Evolutionary conservation across 1,140 invertebrate genomes (phyloP).

Genomic region (Halictus rubicundus): DNA sequence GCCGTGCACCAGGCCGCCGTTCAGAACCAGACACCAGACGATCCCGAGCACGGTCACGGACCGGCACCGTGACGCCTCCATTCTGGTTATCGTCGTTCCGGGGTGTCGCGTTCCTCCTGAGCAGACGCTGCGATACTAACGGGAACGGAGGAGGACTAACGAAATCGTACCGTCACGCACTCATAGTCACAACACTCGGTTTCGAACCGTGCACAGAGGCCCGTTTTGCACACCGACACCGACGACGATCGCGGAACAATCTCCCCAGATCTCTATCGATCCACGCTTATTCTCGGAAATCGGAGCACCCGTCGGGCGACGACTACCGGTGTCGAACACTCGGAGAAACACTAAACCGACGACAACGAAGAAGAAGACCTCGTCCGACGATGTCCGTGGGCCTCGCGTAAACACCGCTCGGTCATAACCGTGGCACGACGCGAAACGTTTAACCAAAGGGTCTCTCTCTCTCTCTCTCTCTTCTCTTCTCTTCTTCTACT

Average conservation of each 20-base stretch:
- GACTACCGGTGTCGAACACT: too few species aligned
- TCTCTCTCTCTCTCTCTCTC: too few species aligned
- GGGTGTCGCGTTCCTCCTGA: background rate
- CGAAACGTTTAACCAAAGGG: too few species aligned
- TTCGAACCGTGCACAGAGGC: background rate
- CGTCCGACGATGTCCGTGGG: background rate
- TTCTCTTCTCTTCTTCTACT: too few species aligned
- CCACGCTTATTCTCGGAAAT: too few species aligned
- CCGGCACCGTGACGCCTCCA: conserved; percentile 9
- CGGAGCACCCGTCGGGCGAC: too few species aligned
- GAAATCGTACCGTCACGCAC: conserved; percentile 35
- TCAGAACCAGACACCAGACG: conserved; percentile 58
- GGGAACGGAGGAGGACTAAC: background rate
- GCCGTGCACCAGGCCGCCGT: conserved; percentile 25
- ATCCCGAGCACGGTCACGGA: background rate
- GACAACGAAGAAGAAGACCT: background rate
- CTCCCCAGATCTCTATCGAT: background rate
- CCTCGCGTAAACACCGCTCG: conserved; percentile 29
- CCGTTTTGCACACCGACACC: background rate
- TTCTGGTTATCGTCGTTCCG: background rate
- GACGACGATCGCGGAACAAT: background rate
- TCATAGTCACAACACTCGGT: conserved; percentile 34
- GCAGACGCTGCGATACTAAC: conserved; percentile 1
- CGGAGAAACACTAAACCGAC: background rate
- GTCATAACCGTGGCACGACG: conserved; percentile 36